Evolutionary conservation across 2,113 vertebrate species (phyloP).

Genomic region (Leptobrachium ailaonicum): DNA sequence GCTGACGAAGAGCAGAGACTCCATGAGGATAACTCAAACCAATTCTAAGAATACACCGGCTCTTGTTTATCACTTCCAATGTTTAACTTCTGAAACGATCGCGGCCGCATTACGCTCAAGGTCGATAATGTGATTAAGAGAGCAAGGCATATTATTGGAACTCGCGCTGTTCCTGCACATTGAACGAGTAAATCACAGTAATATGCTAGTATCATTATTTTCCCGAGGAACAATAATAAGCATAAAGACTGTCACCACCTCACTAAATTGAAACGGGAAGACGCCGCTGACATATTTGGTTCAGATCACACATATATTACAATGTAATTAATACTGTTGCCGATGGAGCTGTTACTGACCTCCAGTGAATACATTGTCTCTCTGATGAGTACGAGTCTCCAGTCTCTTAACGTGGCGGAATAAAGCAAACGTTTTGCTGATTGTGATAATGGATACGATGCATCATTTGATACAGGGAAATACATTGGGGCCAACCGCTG

Average conservation of each 20-base stretch:
- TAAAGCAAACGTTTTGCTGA: conserved; percentile 13
- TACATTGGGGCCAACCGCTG: too few relatives aligned
- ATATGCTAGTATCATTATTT: not conserved
- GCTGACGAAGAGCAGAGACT: too few relatives aligned
- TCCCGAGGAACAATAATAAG: not conserved
- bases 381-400: not conserved
- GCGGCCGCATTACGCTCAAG: too few relatives aligned
- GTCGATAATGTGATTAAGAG: too few relatives aligned
- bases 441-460: conserved; percentile 49
- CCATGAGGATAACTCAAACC: too few relatives aligned
- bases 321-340: conserved; percentile 45
- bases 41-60: too few relatives aligned
- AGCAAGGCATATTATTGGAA: too few relatives aligned
- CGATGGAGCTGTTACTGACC: conserved; percentile 35
- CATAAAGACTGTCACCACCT: not conserved
- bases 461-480: conserved; percentile 5
- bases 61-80: too few relatives aligned
- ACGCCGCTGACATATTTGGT: not conserved
- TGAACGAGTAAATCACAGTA: not conserved
- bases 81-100: too few relatives aligned
- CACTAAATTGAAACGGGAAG: not conserved
- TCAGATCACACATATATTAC: conserved; percentile 4
- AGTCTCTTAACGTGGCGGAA: not conserved
- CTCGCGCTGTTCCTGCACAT: not conserved
- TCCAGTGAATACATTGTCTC: conserved; percentile 10